Evolutionary conservation across 2,113 vertebrate species (phyloP).

Genomic region (human): DNA sequence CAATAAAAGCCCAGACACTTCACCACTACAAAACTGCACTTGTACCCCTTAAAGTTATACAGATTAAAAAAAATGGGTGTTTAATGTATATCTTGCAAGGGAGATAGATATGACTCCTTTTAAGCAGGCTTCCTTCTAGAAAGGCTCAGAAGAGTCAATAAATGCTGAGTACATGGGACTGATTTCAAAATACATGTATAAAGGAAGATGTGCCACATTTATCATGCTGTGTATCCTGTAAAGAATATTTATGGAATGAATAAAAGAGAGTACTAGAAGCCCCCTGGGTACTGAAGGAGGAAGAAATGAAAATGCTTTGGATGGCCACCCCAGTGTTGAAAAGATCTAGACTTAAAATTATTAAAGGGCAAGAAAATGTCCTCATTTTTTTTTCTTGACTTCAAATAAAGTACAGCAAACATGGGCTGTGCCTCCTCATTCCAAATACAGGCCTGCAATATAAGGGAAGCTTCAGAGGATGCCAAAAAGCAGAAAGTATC

Average conservation of each 20-base stretch:
- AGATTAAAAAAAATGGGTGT: neutral
- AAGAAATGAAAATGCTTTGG: conserved; percentile 65
- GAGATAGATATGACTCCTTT: neutral
- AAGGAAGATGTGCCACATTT: conserved; percentile 19
- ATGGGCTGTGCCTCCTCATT: conserved; percentile 38
- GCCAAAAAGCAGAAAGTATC: conserved; percentile 49
- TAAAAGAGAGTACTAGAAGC: conserved; percentile 44
- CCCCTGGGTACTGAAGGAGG: neutral
- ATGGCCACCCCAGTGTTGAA: conserved; percentile 1
- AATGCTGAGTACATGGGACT: neutral
- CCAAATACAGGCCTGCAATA: conserved; percentile 46
- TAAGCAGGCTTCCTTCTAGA: conserved; percentile 33
- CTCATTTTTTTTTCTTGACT: conserved; percentile 17
- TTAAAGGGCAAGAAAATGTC: conserved; percentile 59
- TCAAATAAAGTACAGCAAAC: conserved; percentile 68
- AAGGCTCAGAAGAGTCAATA: neutral
- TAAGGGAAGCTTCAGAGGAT: conserved; percentile 45
- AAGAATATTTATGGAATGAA: conserved; percentile 38
- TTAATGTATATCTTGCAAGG: neutral
- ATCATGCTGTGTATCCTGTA: conserved; percentile 31
- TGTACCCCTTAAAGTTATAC: too few species aligned
- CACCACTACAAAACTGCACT: too few species aligned
- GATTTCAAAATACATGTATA: neutral
- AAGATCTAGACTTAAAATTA: conserved; percentile 57
- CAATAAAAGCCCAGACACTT: too few species aligned